Evolutionary conservation across 2,888 invertebrate genomes (phyloP), one percentile per base, ranked within the genome.

Genomic region (Drosophila phalerata): DNA sequence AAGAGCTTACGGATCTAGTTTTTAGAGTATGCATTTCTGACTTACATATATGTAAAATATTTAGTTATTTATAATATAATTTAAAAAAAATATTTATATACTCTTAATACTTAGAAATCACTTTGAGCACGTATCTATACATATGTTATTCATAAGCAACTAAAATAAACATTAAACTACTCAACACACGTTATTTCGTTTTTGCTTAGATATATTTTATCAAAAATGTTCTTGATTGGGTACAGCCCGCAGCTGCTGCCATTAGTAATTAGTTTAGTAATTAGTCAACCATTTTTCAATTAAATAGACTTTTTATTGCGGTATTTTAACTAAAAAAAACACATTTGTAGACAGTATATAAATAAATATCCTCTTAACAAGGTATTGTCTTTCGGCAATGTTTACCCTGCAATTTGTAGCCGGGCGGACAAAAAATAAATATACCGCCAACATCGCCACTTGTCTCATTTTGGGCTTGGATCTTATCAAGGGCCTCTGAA

Each of bases 341-440:
- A 38, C 25, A 34, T 13, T 32, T 49, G 19, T 22, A 1, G 13
- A n/a, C 19, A 37, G 5, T 11, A 11, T 10, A 11, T 25, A 8
- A 25, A 38, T 3, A 11, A 19, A 3, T 19, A 22, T 22, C 32
- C 25, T 45, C 13, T 30, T 28, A 34, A 38, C 2, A 22, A 22
- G 22, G 22, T 17, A 28, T 74, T 9, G 9, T 45, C 17, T 64
- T 62, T 1, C 75, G 72, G 15, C 87, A 87, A 8, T 40, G 51
- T 0, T 19, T 6, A 0, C 62, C 68, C 47, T 2, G 60, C 37
- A 1, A 19, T 25, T 53, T 38, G 40, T 22, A 73, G n/a, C 79
- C 87, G 0, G 57, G 37, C 8, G 11, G 51, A 43, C 85, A 85
- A 5, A 19, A 52, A 0, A 52, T 25, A 0, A 83, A 72, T 0